Conservation (phyloP, 2,888 invertebrate species). For the Sinohyriopsis cumingii region DNA sequence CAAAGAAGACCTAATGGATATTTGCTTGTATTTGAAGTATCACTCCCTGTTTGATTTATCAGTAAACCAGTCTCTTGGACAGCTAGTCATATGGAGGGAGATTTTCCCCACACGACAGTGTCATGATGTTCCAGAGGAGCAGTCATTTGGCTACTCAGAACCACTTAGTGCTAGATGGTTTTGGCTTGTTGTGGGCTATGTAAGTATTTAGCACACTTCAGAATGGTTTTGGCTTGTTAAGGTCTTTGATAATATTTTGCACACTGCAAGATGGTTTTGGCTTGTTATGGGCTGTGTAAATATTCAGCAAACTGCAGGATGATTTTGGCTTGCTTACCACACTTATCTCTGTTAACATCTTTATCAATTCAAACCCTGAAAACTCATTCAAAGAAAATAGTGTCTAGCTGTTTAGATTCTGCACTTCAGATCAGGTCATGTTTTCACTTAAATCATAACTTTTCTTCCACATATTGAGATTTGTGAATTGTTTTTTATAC, state of each 20-base stretch:
- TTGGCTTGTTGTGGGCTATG: constrained; percentile 68
- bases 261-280: not conserved
- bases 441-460: no score
- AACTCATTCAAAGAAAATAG: not conserved
- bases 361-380: no score
- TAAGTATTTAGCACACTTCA: constrained; percentile 57
- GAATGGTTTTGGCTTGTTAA: constrained; percentile 68
- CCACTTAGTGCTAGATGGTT: constrained; percentile 66
- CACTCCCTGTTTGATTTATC: constrained; percentile 80
- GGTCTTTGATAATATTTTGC: constrained; percentile 60
- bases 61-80: constrained; percentile 50
- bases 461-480: no score
- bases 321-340: no score
- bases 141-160: constrained; percentile 66
- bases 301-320: no score
- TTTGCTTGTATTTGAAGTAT: constrained; percentile 83
- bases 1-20: constrained; percentile 82
- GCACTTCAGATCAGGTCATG: no score
- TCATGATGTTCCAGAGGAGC: constrained; percentile 56
- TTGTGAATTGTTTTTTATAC: no score
- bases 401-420: no score
- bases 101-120: constrained; percentile 65
- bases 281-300: no score
- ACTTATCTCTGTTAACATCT: no score
- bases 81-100: constrained; percentile 69